Evolutionary conservation across 2,113 vertebrate genomes (phyloP), one percentile per base, ranked within the genome.

Genomic region (Apaloderma vittatum): DNA sequence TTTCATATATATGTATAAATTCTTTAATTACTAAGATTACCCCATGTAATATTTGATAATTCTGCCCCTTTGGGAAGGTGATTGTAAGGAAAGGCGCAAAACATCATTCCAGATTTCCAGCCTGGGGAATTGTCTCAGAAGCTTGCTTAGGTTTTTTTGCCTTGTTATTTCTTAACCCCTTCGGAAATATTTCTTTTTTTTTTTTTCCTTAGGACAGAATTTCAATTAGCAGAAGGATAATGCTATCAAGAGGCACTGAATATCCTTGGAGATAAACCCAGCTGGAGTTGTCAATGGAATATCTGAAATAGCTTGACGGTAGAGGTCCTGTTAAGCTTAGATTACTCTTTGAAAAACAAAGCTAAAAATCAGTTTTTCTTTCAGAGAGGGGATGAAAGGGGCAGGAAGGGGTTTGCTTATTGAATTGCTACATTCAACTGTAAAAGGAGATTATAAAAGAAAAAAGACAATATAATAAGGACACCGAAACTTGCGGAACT

Each of bases 201-300:
- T 93, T 87, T 52, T 40, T 87, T 94, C 65, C 77, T 89, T 30
- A 68, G 73, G 80, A 71, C 57, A 77, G 86, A 89, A 86, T 87
- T 95, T 96, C 89, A 96, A 87, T 95, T 95, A 94, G 52, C 18
- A 67, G 59, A 91, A 91, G 87, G 80, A 94, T 72, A 85, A 95
- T 85, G 73, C 59, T 85, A 74, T 83, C 6, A 23, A 59, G 36
- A 97, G 59, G 27, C 54, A 66, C 30, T 65, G 82, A 94, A 86
- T 66, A 88, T 76, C 72, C 79, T 79, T 37, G 24, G 82, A 86
- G 67, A 90, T 90, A 88, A 86, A 94, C 85, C 79, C 88, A 65
- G 51, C 86, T 83, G 78, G 73, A 95, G 54, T 63, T 94, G 91
- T 80, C 76, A 81, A 20, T 93, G 65, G 76, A 86, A 36, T 52